Conservation (phyloP, 2,113 vertebrate genomes). For the Aldabrachelys gigantea region DNA sequence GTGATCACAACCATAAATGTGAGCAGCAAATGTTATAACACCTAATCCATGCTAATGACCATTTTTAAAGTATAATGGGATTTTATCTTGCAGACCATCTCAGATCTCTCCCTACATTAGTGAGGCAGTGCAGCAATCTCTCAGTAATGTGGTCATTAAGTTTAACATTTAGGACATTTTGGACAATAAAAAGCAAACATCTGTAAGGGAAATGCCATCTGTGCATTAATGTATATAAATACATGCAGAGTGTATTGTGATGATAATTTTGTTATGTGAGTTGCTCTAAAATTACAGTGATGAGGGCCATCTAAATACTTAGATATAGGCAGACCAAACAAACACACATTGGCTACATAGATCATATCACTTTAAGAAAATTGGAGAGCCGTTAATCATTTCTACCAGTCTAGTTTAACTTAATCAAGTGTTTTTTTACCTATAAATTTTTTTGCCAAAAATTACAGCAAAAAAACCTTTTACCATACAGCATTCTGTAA, state of each 20-base stretch:
- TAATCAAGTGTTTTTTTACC: not conserved
- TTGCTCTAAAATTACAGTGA: not conserved
- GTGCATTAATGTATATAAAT: not conserved
- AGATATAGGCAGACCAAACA: not conserved
- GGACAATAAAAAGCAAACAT: not conserved
- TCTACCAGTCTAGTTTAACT: not conserved
- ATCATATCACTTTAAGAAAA: not conserved
- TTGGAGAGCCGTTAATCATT: not conserved
- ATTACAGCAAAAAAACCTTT: not conserved
- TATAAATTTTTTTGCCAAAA: not conserved
- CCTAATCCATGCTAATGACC: not conserved
- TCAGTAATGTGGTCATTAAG: not conserved
- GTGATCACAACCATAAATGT: not conserved
- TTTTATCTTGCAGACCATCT: not conserved
- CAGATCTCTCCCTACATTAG: not conserved
- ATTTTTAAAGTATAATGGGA: not conserved
- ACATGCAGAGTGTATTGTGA: rapidly evolving
- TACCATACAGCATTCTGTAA: not conserved
- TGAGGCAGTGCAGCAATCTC: not conserved
- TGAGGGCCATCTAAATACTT: not conserved
- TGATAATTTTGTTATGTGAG: not conserved
- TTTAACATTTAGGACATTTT: not conserved
- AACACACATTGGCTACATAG: not conserved
- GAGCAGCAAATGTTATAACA: not conserved
- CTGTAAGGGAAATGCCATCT: not conserved